phyloP scores from a whole-genome alignment of 2,888 invertebrate species.

The Acholoe squamosa region DNA sequence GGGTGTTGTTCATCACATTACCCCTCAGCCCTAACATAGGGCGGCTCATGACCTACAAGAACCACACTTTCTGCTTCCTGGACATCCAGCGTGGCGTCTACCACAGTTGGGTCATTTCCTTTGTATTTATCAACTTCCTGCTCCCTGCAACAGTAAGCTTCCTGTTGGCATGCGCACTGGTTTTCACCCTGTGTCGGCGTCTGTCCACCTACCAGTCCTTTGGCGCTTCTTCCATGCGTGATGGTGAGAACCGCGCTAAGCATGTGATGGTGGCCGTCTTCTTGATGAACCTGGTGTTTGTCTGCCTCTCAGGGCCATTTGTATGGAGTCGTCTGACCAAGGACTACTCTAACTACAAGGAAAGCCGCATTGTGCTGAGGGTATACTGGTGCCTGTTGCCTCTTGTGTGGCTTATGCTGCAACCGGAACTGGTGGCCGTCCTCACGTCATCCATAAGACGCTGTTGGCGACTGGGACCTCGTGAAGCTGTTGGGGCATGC shows the following conservation, averaged over 20 bases:
- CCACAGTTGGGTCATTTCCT: neutral
- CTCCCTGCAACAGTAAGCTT: neutral
- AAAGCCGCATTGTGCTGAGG: neutral
- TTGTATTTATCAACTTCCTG: neutral
- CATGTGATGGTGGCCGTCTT: slow-evolving; percentile 1
- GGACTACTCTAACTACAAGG: slow-evolving; percentile 32
- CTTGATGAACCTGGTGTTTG: slow-evolving; percentile 42
- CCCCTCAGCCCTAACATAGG: slow-evolving; percentile 10
- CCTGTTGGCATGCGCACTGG: slow-evolving; percentile 25
- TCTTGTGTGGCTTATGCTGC: slow-evolving; percentile 43
- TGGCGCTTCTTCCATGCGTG: neutral
- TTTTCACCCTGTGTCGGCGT: slow-evolving; percentile 22
- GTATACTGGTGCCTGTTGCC: slow-evolving; percentile 47
- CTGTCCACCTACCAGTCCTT: slow-evolving; percentile 34
- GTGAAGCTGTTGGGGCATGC: neutral
- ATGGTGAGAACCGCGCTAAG: slow-evolving; percentile 8
- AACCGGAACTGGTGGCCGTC: slow-evolving; percentile 53
- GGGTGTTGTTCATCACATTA: neutral
- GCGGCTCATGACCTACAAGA: neutral
- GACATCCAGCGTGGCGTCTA: neutral
- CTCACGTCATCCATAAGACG: slow-evolving; percentile 8
- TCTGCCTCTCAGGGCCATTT: slow-evolving; percentile 33
- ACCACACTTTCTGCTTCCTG: slow-evolving; percentile 44
- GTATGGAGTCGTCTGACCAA: neutral
- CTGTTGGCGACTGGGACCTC: slow-evolving; percentile 42